A percentile compares a stretch with the other conserved stretches of the same genome.
phyloP scores from a whole-genome alignment of 1,140 invertebrate genomes.

The Pararge aegeria region DNA sequence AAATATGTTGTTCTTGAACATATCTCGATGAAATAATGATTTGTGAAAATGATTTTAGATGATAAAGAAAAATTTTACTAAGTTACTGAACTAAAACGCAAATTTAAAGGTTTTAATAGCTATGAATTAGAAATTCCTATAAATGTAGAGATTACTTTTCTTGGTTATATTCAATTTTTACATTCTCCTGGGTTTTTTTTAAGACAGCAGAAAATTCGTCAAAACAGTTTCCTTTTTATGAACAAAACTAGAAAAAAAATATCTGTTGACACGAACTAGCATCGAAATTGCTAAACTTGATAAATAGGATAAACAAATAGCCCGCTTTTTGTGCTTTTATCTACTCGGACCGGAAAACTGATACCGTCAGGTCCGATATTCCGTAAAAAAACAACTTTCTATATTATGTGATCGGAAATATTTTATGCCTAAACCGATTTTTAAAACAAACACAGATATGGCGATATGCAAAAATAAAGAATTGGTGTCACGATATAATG shows the following conservation, averaged over 20 bases:
- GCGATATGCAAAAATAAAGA: constrained; percentile 16
- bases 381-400: constrained; percentile 19
- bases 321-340: constrained; percentile 27
- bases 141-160: no score
- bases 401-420: constrained; percentile 22
- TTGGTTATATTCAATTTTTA: no score
- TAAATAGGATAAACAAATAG: constrained; percentile 29
- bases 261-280: constrained; percentile 14
- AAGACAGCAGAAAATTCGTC: neutral
- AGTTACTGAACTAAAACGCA: no score
- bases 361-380: constrained; percentile 26
- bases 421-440: constrained; percentile 22
- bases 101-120: no score
- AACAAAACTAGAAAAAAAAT: constrained; percentile 6
- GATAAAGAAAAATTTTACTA: no score
- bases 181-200: no score
- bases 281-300: constrained; percentile 21
- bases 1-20: no score
- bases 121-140: no score
- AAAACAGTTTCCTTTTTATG: neutral
- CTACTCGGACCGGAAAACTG: constrained; percentile 32
- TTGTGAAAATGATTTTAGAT: no score
- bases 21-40: no score
- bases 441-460: constrained; percentile 25
- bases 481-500: neutral